Evolutionary conservation across 23 tunicate genomes (phyloP).

Genomic region (Trididemnum nubilum): DNA sequence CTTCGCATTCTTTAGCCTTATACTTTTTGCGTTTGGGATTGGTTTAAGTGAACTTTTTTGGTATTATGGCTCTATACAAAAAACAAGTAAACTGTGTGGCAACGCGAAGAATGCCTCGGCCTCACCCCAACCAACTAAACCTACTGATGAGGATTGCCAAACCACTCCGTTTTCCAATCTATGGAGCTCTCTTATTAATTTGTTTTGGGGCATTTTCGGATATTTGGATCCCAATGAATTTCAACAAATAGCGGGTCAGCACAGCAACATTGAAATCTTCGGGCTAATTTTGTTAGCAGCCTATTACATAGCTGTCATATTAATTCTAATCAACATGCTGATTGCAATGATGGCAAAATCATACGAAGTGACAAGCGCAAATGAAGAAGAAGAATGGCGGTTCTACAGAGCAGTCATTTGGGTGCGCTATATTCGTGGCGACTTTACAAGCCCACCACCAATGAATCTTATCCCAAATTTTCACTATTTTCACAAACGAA

Average conservation of each 20-base stretch:
- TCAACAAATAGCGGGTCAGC: background rate
- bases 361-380: constrained; percentile 39
- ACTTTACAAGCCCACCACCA: constrained; percentile 51
- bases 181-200: background rate
- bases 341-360: constrained; percentile 67
- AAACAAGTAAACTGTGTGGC: background rate
- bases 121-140: too few relatives aligned
- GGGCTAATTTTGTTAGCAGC: background rate
- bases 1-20: constrained; percentile 56
- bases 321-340: constrained; percentile 59
- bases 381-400: constrained; percentile 46
- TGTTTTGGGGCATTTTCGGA: constrained; percentile 15
- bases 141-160: too few relatives aligned
- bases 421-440: constrained; percentile 56
- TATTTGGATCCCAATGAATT: background rate
- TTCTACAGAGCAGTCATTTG: constrained; percentile 43
- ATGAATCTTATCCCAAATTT: constrained; percentile 56
- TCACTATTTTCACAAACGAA: background rate
- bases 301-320: constrained; percentile 41
- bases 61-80: constrained; percentile 76
- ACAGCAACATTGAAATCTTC: background rate
- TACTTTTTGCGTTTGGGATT: constrained; percentile 74
- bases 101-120: background rate
- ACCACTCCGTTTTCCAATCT: background rate
- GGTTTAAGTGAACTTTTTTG: constrained; percentile 90